These are phyloP conservation scores for Tetramorium bicarinatum DNA, from an alignment of 2,888 invertebrate genomes.

Conservation along the genomic window DNA sequence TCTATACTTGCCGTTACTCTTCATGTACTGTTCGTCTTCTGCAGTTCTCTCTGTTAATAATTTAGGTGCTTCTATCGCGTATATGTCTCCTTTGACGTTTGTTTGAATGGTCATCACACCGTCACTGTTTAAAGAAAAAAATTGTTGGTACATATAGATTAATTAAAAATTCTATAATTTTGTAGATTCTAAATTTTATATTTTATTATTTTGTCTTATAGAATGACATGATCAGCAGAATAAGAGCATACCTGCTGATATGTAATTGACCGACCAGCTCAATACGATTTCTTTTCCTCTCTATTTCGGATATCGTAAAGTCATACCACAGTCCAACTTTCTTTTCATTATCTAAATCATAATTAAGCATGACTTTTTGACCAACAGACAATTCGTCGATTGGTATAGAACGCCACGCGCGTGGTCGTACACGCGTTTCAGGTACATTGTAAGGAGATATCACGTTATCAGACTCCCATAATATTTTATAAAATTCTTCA, in stretches of 20 bases:
- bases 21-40: slow-evolving; percentile 84
- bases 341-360: slow-evolving; percentile 90
- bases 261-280: slow-evolving; percentile 88
- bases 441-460: slow-evolving; percentile 82
- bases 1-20: slow-evolving; percentile 86
- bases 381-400: slow-evolving; percentile 88
- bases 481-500: slow-evolving; percentile 76
- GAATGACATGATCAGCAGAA: not conserved
- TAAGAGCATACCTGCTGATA: slow-evolving; percentile 85
- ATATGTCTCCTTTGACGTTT: slow-evolving; percentile 89
- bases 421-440: slow-evolving; percentile 89
- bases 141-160: not conserved
- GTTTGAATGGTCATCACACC: slow-evolving; percentile 88
- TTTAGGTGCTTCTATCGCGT: slow-evolving; percentile 89
- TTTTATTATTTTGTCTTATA: not conserved
- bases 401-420: slow-evolving; percentile 88
- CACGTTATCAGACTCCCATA: slow-evolving; percentile 83
- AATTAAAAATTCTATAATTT: not conserved
- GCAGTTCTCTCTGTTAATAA: slow-evolving; percentile 86
- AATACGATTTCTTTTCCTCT: slow-evolving; percentile 84
- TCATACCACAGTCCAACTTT: slow-evolving; percentile 92
- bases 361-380: slow-evolving; percentile 91
- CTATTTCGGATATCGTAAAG: slow-evolving; percentile 87
- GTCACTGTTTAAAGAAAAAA: slow-evolving; percentile 49
- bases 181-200: not conserved